These are phyloP conservation scores for Tipula helvola DNA, from an alignment of 2,888 invertebrate genomes.

Conservation along the genomic window DNA sequence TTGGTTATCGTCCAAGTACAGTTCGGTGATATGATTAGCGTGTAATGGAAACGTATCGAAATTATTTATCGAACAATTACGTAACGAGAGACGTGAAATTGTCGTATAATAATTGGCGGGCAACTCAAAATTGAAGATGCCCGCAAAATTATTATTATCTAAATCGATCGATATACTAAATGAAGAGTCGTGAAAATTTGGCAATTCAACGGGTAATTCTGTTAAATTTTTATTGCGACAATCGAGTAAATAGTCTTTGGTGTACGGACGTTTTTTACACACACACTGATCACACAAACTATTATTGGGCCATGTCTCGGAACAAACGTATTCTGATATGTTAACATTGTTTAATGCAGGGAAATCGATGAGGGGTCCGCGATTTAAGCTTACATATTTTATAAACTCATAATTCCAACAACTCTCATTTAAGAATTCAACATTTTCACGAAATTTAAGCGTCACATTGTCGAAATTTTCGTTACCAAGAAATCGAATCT, in stretches of 20 bases:
- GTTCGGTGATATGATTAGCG: neutral
- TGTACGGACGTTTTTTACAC: neutral
- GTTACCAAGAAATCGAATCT: neutral
- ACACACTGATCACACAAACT: neutral
- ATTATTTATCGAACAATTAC: neutral
- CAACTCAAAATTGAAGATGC: neutral
- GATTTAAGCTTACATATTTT: neutral
- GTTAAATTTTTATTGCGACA: neutral
- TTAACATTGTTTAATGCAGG: neutral
- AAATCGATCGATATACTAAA: neutral
- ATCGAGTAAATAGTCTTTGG: neutral
- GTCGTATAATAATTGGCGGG: neutral
- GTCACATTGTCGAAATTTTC: neutral
- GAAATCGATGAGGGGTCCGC: neutral
- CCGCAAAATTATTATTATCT: neutral
- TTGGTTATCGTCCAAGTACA: neutral
- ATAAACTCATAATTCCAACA: neutral
- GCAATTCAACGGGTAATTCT: neutral
- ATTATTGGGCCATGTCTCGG: neutral
- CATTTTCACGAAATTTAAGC: neutral
- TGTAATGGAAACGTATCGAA: neutral
- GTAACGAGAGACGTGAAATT: neutral
- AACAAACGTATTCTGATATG: neutral
- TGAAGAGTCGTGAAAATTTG: neutral
- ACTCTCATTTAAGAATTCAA: neutral